phyloP scores from a whole-genome alignment of 2,797 vertebrate species.

The Acrossocheilus fasciatus region DNA sequence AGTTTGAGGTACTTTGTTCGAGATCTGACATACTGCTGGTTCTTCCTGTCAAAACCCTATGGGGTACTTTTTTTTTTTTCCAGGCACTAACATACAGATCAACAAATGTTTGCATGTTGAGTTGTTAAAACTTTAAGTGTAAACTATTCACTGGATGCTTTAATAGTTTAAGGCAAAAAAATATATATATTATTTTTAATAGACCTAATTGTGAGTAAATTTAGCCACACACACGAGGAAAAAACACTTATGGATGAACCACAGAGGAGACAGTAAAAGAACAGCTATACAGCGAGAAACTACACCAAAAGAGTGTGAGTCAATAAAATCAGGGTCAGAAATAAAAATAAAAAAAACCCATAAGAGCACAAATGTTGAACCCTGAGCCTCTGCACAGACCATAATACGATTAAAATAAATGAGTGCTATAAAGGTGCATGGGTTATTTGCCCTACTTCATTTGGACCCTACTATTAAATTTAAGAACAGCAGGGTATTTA shows the following conservation, averaged over 20 bases:
- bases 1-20: background rate
- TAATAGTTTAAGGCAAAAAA: background rate
- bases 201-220: background rate
- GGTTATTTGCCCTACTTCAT: constrained; percentile 32
- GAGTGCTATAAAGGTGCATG: constrained; percentile 14
- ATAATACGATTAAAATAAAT: constrained; percentile 4
- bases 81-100: background rate
- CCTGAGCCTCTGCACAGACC: constrained; percentile 56
- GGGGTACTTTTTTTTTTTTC: background rate
- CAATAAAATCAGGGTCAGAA: background rate
- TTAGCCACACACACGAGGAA: too few species aligned
- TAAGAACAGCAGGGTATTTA: constrained; percentile 52
- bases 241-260: background rate
- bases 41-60: background rate
- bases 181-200: background rate
- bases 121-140: background rate
- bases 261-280: background rate
- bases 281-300: background rate
- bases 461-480: constrained; percentile 52
- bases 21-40: background rate
- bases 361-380: constrained; percentile 45
- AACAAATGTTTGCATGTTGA: background rate
- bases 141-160: background rate
- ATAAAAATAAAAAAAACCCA: background rate
- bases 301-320: background rate